Conservation (phyloP, 2,888 invertebrate species). For the Lobophora halterata region DNA sequence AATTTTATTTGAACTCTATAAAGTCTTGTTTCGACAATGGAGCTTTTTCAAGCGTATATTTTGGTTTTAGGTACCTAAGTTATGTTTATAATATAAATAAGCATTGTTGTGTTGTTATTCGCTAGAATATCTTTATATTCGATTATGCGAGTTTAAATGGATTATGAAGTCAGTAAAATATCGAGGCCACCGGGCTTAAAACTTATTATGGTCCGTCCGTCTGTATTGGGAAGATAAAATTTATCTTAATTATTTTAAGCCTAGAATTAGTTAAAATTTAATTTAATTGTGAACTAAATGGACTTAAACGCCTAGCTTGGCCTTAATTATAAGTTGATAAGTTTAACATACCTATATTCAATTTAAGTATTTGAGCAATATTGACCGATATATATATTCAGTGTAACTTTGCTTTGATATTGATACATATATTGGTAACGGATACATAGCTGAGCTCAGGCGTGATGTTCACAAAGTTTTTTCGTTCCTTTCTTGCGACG, state of each 20-base stretch:
- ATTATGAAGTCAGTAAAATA: constrained; percentile 27
- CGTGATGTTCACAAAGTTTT: constrained; percentile 67
- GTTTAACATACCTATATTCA: too few species aligned
- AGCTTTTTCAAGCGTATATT: constrained; percentile 1
- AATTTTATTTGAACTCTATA: background rate
- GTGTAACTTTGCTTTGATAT: background rate
- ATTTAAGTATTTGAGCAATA: too few species aligned
- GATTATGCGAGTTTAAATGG: constrained; percentile 26
- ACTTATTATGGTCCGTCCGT: constrained; percentile 20
- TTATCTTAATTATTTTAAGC: constrained; percentile 16
- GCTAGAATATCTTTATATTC: constrained; percentile 34
- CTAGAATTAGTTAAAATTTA: constrained; percentile 2
- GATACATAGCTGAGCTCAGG: constrained; percentile 27
- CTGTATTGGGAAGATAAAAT: constrained; percentile 18
- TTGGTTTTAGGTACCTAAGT: background rate
- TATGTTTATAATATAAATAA: constrained; percentile 16
- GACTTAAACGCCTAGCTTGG: constrained; percentile 6
- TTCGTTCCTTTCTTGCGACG: constrained; percentile 78
- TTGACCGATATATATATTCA: background rate
- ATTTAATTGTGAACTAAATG: constrained; percentile 8
- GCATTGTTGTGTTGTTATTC: constrained; percentile 31
- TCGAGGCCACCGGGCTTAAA: constrained; percentile 28
- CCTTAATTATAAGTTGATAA: too few species aligned
- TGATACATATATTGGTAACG: constrained; percentile 2
- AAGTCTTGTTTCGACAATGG: background rate